These are phyloP conservation scores for Anguilla rostrata DNA, from an alignment of 2,113 vertebrate genomes.

Conservation along the genomic window DNA sequence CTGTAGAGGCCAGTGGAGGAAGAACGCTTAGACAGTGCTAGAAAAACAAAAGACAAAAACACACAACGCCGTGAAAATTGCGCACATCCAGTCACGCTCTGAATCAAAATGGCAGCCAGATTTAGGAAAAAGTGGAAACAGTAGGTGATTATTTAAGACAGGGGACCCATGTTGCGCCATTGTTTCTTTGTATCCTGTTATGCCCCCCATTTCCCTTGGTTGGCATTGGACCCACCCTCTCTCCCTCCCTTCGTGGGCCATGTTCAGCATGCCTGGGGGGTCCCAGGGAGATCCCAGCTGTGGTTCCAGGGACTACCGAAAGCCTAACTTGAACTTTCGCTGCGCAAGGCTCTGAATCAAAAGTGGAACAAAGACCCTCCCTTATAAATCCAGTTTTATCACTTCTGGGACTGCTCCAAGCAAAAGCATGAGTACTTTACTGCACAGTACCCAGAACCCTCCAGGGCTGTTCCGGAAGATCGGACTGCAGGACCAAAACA, in stretches of 20 bases:
- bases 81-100: background rate
- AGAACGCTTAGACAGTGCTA: background rate
- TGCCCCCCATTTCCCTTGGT: constrained; percentile 43
- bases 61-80: background rate
- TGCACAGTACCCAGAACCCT: background rate
- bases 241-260: background rate
- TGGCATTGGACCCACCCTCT: constrained; percentile 5
- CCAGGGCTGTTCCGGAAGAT: background rate
- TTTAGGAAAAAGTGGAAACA: constrained; percentile 36
- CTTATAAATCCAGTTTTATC: background rate
- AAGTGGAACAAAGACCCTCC: constrained; percentile 6
- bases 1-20: background rate
- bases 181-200: constrained; percentile 57
- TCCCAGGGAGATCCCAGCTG: constrained; percentile 6
- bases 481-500: background rate
- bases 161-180: constrained; percentile 46
- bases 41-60: background rate
- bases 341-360: background rate
- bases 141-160: constrained; percentile 43
- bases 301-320: constrained; percentile 1
- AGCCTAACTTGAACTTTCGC: background rate
- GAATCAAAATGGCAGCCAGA: background rate
- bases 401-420: background rate
- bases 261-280: background rate
- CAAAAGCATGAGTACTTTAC: background rate